Base-by-base conservation (phyloP, 2,113 vertebrate genomes). In the Crotophaga sulcirostris region DNA sequence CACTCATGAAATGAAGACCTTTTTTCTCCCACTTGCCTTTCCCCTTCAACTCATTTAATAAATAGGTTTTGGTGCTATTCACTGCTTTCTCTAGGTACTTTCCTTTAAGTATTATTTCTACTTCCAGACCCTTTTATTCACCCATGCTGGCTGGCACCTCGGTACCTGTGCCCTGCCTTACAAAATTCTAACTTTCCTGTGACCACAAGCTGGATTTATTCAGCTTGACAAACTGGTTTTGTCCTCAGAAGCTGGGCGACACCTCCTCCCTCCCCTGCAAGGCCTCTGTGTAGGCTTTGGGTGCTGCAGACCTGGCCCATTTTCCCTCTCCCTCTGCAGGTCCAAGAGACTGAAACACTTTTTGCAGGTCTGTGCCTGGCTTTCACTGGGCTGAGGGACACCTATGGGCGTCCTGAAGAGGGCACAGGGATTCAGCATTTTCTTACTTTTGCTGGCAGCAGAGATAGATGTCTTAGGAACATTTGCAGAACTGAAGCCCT, bases 321-420 rank as follows among this genome's bases (percentile, higher is more conserved):
- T 12, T 81, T 84, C 21, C 19, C 29, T 83, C 26, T 72, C 5
- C 14, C 31, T 85, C 70, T 70, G 31, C 42, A 82, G 58, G 29
- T 68, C 25, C 19, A 64, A 49, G 60, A 55, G 23, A 54, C 29
- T 79, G 54, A 76, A 88, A 42, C 15, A 55, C 2, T 16, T 75
- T 42, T 79, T 67, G 42, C n/a, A 62, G 16, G 15, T 66, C 40
- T 44, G 23, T 47, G 44, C 24, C 55, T 68, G 40, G 29, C 29
- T n/a, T 91, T 68, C 29, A 59, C 63, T 31, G 21, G n/a, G 20
- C 59, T 64, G 16, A 76, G 36, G 17, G 28, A 40, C 28, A 26
- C 6, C 24, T 51, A 3, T 2, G 2, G 2, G n/a, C 11, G 24
- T 67, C 28, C 52, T 85, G 38, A 8, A 45, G 1, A 9, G 26